These are phyloP conservation scores for Hydractinia symbiolongicarpus DNA, from an alignment of 30 jellyfish, hydroid and myxozoan genomes.

Conservation along the genomic window DNA sequence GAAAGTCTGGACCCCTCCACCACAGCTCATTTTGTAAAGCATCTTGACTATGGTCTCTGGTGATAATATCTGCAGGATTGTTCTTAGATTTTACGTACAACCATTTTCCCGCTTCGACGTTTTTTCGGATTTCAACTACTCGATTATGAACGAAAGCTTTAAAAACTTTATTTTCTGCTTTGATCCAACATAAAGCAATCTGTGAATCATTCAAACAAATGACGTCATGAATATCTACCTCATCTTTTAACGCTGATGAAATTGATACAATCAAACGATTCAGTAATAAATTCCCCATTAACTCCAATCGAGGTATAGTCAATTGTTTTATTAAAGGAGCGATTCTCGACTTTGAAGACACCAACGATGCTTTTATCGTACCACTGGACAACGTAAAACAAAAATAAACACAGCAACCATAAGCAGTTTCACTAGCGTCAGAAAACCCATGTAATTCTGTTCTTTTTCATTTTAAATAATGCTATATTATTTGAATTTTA, in stretches of 20 bases:
- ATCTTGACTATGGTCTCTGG: too few species aligned
- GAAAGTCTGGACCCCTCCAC: too few species aligned
- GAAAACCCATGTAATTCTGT: slow-evolving; percentile 56
- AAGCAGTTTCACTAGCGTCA: slow-evolving; percentile 46
- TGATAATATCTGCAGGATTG: too few species aligned
- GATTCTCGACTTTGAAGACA: slow-evolving; percentile 64
- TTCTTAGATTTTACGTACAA: too few species aligned
- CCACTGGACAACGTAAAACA: slow-evolving; percentile 43
- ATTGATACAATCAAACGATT: slow-evolving; percentile 48
- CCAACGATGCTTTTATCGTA: slow-evolving; percentile 25
- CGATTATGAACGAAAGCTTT: too few species aligned
- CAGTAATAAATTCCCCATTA: slow-evolving; percentile 49
- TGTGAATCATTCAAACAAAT: slow-evolving; percentile 62
- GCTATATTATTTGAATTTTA: too few species aligned
- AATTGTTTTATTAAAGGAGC: slow-evolving; percentile 50
- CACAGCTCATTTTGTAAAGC: too few species aligned
- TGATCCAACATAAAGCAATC: slow-evolving; percentile 65
- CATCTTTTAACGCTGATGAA: too few species aligned
- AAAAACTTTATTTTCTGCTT: slow-evolving; percentile 39
- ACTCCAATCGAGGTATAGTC: slow-evolving; percentile 60
- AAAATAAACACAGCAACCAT: slow-evolving; percentile 56
- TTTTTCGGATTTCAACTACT: too few species aligned
- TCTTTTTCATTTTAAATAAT: too few species aligned
- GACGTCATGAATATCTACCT: slow-evolving; percentile 24
- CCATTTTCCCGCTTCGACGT: too few species aligned